phyloP scores from a whole-genome alignment of 2,888 invertebrate genomes.

The Labia minor region DNA sequence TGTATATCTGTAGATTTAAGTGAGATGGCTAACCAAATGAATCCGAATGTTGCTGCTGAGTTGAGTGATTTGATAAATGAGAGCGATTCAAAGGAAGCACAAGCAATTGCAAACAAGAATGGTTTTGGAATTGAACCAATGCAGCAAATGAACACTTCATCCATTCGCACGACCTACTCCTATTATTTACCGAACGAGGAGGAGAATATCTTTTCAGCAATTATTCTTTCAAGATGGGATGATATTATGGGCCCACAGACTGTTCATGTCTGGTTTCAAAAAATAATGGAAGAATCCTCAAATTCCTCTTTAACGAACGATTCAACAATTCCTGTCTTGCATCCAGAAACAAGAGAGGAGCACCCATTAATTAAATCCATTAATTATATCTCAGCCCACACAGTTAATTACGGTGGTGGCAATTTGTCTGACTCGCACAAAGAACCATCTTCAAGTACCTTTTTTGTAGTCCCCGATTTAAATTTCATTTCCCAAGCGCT shows the following conservation, averaged over 20 bases:
- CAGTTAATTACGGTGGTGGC: conserved; percentile 26
- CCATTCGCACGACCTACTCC: conserved; percentile 19
- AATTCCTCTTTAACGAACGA: neutral
- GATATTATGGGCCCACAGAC: conserved; percentile 28
- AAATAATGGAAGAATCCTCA: conserved; percentile 14
- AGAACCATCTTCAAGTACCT: conserved; percentile 18
- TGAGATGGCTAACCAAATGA: too few relatives aligned
- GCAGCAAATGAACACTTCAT: neutral
- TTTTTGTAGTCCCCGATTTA: conserved; percentile 27
- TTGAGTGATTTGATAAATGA: too few relatives aligned
- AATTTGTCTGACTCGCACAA: neutral
- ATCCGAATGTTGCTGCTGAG: too few relatives aligned
- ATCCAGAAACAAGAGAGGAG: neutral
- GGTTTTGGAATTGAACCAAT: too few relatives aligned
- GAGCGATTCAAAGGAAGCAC: too few relatives aligned
- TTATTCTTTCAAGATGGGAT: conserved; percentile 27
- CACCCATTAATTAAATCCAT: conserved; percentile 21
- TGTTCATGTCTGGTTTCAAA: conserved; percentile 26
- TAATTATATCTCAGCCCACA: conserved; percentile 27
- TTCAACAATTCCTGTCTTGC: neutral
- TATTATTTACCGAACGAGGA: conserved; percentile 24
- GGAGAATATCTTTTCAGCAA: conserved; percentile 23
- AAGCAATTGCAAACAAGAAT: too few relatives aligned
- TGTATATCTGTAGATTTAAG: too few relatives aligned
- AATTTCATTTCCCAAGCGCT: conserved; percentile 26